A percentile compares a stretch with the other conserved stretches of the same genome.
Conservation (phyloP, 2,888 invertebrate genomes). For the Sarcophaga carnaria region DNA sequence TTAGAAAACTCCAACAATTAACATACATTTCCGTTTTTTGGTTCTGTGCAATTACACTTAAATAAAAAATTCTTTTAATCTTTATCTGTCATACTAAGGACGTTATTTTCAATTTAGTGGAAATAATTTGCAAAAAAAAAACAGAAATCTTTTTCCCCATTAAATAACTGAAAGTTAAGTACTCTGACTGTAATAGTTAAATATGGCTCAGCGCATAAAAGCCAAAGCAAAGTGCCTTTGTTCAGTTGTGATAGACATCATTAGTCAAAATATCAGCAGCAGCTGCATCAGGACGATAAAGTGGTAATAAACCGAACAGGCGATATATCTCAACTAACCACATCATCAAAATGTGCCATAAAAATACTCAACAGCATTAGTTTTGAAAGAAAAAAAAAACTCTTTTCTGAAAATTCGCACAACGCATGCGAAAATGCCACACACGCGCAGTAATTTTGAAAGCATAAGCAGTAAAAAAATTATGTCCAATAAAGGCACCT, state of each 20-base stretch:
- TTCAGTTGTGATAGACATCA: background rate
- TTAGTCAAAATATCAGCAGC: background rate
- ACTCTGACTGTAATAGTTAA: background rate
- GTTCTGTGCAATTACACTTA: slow-evolving; percentile 34
- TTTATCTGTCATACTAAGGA: slow-evolving; percentile 61
- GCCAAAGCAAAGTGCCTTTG: slow-evolving; percentile 31
- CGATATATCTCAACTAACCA: slow-evolving; percentile 29
- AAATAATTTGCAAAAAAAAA: slow-evolving; percentile 4
- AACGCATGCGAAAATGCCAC: slow-evolving; percentile 37
- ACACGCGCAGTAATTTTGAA: slow-evolving; percentile 13
- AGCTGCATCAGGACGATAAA: slow-evolving; percentile 16
- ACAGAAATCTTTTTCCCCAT: no score
- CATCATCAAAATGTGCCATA: slow-evolving; percentile 53
- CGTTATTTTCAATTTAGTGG: slow-evolving; percentile 39
- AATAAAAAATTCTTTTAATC: slow-evolving; percentile 63
- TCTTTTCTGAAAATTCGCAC: background rate
- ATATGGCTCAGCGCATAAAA: slow-evolving; percentile 30
- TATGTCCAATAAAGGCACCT: background rate
- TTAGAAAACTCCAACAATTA: slow-evolving; percentile 54
- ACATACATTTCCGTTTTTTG: slow-evolving; percentile 44
- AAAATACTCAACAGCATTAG: slow-evolving; percentile 45
- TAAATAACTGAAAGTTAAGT: no score
- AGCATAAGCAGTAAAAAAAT: slow-evolving; percentile 5
- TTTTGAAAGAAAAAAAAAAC: background rate
- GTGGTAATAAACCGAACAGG: slow-evolving; percentile 46